Evolutionary conservation across 92 coral and sea anemone species (phyloP).

Genomic region (Parazoanthus darwini): DNA sequence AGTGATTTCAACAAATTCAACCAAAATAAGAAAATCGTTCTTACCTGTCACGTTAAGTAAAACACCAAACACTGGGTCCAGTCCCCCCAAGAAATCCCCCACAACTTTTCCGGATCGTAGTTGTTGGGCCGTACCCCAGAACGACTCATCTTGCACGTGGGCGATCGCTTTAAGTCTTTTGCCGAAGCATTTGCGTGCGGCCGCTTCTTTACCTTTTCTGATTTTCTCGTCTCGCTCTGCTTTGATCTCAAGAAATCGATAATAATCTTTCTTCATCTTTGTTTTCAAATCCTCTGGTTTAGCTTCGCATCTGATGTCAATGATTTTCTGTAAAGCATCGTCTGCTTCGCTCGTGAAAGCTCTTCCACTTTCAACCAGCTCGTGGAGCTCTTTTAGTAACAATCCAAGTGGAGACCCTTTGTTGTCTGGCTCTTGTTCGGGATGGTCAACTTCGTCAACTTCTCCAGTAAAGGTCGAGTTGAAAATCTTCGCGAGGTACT

Average conservation of each 20-base stretch:
- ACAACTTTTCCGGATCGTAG: constrained; percentile 63
- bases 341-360: constrained; percentile 48
- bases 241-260: constrained; percentile 13
- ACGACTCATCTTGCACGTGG: constrained; percentile 29
- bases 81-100: constrained; percentile 58
- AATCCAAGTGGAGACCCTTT: constrained; percentile 35
- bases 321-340: constrained; percentile 40
- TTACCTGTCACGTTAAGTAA: constrained; percentile 66
- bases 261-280: constrained; percentile 22
- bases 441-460: constrained; percentile 31
- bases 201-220: not conserved
- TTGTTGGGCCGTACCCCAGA: constrained; percentile 69
- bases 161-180: constrained; percentile 26
- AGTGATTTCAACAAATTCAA: not conserved
- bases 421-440: not conserved
- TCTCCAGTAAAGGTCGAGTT: constrained; percentile 29
- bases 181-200: not conserved
- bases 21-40: not conserved
- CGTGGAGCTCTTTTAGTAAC: constrained; percentile 41
- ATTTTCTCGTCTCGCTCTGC: constrained; percentile 18
- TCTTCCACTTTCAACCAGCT: constrained; percentile 49
- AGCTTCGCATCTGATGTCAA: constrained; percentile 39
- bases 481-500: constrained; percentile 31
- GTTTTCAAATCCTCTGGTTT: constrained; percentile 10
- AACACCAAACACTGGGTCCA: constrained; percentile 65